Evolutionary conservation across 2,888 invertebrate species (phyloP), one percentile per base, ranked within the genome.

Genomic region (Epinotia nisella): DNA sequence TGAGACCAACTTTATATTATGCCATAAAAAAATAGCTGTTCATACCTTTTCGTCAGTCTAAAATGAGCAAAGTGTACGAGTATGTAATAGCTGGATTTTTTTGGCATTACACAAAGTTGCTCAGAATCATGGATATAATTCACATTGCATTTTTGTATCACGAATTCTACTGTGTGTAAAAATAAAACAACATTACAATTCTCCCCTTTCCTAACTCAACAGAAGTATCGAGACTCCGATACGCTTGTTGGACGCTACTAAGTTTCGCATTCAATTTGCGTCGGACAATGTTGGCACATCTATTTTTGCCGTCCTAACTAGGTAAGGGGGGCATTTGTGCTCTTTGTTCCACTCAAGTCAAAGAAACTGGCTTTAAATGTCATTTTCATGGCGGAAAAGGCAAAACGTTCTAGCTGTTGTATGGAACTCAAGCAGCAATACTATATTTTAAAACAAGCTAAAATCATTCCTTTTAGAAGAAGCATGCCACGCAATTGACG

Each of bases 261-360:
- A 71, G 71, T 71, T 71, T 71, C 66, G 60, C 59, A 60, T 71
- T 71, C 71, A 60, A 66, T 71, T 71, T 53, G 53, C 60, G 60
- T 66, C 53, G 35, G 13, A 17, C 24, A 64, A 64, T 35, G 64
- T 19, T 53, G 21, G 24, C 53, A n/a, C 59, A 59, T 29, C 29
- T 17, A 64, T 64, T 64, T 64, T 64, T 41, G 41, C 41, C 41
- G 41, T 53, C 13, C 53, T 64, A 61, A 61, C 61, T 61, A 45
- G 61, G 61, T 45, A 61, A 61, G 41, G 21, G 60, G 61, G 45
- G 13, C 24, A 11, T 11, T 41, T 41, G n/a, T n/a, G 51, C 7
- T 49, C 17, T 10, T 13, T 41, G 9, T 41, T 13, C 39, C 4
- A 39, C 4, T n/a, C 17, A 51, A 15, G 58, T 39, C 39, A 19